These are phyloP conservation scores for Baronia brevicornis DNA, from an alignment of 2,888 invertebrate genomes.

Conservation along the genomic window DNA sequence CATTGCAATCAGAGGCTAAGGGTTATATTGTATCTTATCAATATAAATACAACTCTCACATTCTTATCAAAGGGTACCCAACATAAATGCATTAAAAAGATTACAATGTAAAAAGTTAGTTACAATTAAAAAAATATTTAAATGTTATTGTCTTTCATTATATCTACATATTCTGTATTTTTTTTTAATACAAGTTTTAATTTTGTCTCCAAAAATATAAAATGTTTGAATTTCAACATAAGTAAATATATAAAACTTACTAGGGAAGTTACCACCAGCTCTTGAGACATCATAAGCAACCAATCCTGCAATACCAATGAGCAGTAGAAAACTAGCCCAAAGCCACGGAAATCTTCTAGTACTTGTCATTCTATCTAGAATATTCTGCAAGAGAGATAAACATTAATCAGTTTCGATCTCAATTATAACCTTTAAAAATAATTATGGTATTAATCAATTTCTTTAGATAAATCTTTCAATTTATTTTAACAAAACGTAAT, in stretches of 20 bases:
- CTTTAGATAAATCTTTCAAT: too few relatives aligned
- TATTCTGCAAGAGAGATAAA: slow-evolving; percentile 45
- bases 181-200: too few relatives aligned
- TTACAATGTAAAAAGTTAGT: too few relatives aligned
- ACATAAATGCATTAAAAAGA: too few relatives aligned
- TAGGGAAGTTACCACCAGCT: slow-evolving; percentile 80
- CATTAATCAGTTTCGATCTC: neutral
- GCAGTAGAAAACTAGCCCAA: slow-evolving; percentile 77
- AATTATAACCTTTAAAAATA: neutral
- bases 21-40: too few relatives aligned
- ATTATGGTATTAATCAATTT: neutral
- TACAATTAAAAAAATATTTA: too few relatives aligned
- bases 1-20: too few relatives aligned
- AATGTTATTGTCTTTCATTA: too few relatives aligned
- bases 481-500: too few relatives aligned
- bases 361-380: slow-evolving; percentile 73
- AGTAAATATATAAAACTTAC: slow-evolving; percentile 52
- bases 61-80: too few relatives aligned
- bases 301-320: slow-evolving; percentile 75
- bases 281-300: slow-evolving; percentile 79
- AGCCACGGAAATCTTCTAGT: slow-evolving; percentile 80
- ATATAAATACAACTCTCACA: too few relatives aligned
- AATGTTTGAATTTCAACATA: neutral
- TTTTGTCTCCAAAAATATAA: neutral
- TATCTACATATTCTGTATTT: too few relatives aligned